These are phyloP conservation scores for Cosmopolites sordidus DNA, from an alignment of 2,888 invertebrate genomes.

Conservation along the genomic window DNA sequence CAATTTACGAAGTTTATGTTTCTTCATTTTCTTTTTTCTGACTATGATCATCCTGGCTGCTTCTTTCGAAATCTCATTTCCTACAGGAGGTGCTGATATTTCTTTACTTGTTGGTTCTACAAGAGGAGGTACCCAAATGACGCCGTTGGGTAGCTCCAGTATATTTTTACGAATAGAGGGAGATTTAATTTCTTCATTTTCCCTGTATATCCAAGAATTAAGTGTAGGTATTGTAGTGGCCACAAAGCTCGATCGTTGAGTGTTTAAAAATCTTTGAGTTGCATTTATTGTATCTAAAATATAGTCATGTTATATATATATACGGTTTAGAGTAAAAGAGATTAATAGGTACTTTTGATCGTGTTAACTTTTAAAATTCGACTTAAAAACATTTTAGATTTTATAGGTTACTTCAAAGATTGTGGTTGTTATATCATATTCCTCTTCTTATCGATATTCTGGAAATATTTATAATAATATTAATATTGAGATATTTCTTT, in stretches of 20 bases:
- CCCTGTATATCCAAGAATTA: constrained; percentile 42
- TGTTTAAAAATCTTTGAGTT: constrained; percentile 12
- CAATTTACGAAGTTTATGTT: constrained; percentile 76
- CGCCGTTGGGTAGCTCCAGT: constrained; percentile 38
- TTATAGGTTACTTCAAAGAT: neutral
- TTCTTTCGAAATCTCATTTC: constrained; percentile 57
- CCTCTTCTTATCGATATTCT: too few relatives aligned
- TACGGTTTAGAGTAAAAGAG: neutral
- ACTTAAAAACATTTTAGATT: constrained; percentile 6
- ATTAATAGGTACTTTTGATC: neutral
- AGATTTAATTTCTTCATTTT: constrained; percentile 36
- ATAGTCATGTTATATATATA: constrained; percentile 2
- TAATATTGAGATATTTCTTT: too few relatives aligned
- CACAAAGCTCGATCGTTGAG: constrained; percentile 5
- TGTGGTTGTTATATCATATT: too few relatives aligned
- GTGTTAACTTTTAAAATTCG: constrained; percentile 10
- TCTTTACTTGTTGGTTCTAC: constrained; percentile 31
- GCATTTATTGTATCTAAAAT: constrained; percentile 7
- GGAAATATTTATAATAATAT: too few relatives aligned
- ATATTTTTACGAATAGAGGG: constrained; percentile 32
- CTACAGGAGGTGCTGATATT: constrained; percentile 36
- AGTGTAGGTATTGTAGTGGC: constrained; percentile 11
- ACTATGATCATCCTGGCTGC: constrained; percentile 73
- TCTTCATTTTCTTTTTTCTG: constrained; percentile 79
- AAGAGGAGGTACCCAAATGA: constrained; percentile 32